These are phyloP conservation scores for Saxicola maurus DNA, from an alignment of 2,797 vertebrate species.

Conservation along the genomic window DNA sequence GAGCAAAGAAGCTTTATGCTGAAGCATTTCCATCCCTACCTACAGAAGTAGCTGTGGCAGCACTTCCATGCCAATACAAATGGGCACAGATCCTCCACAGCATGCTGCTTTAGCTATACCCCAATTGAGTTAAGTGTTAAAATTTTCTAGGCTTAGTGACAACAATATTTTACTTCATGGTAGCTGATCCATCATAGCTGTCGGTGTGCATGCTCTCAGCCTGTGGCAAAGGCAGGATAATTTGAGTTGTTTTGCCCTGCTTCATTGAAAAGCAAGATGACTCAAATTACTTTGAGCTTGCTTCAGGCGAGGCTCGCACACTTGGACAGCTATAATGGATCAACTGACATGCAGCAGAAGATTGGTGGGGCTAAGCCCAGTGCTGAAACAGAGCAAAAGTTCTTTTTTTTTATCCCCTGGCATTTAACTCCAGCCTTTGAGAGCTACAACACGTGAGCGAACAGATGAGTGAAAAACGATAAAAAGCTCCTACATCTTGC, in stretches of 20 bases:
- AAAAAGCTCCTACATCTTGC: not conserved
- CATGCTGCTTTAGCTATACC: not conserved
- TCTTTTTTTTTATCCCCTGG: not conserved
- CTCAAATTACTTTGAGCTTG: constrained; percentile 36
- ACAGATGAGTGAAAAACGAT: not conserved
- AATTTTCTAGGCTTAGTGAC: constrained; percentile 3
- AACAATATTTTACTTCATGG: constrained; percentile 1
- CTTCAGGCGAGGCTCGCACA: not conserved
- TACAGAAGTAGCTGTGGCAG: not conserved
- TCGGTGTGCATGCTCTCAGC: not conserved
- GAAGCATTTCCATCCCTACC: not conserved
- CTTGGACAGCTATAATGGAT: constrained; percentile 15
- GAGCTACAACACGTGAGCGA: not conserved
- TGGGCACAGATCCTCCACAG: not conserved
- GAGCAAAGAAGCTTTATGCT: not conserved
- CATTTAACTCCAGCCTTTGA: not conserved
- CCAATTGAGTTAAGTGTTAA: constrained; percentile 1
- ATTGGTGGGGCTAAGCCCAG: not conserved
- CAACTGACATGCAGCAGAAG: not conserved
- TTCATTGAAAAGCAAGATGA: constrained; percentile 46
- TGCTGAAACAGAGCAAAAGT: not conserved
- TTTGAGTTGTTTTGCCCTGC: constrained; percentile 34
- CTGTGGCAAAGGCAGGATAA: constrained; percentile 4
- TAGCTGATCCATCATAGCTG: constrained; percentile 40
- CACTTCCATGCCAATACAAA: not conserved